phyloP scores from a whole-genome alignment of 2,888 invertebrate species.

The Sylvicola fuscatus region DNA sequence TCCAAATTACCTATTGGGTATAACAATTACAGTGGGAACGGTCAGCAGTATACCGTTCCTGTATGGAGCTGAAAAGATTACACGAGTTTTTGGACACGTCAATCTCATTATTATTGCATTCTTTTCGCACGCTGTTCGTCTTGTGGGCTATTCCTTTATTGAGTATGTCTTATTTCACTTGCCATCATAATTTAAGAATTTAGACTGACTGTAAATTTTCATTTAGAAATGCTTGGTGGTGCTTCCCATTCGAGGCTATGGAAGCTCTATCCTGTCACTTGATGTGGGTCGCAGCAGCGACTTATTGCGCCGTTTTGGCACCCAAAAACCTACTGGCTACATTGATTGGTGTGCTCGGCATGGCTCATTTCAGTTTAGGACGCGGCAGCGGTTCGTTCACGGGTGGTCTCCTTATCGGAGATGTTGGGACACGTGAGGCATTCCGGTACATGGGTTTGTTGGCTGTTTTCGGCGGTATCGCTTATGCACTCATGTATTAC shows the following conservation, averaged over 20 bases:
- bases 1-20: slow-evolving; percentile 63
- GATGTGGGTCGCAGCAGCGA: slow-evolving; percentile 82
- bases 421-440: slow-evolving; percentile 52
- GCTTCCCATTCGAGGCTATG: slow-evolving; percentile 72
- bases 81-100: slow-evolving; percentile 59
- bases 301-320: slow-evolving; percentile 66
- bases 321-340: slow-evolving; percentile 70
- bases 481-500: slow-evolving; percentile 48
- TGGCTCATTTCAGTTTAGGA: slow-evolving; percentile 76
- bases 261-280: slow-evolving; percentile 69
- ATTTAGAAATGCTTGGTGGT: slow-evolving; percentile 66
- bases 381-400: slow-evolving; percentile 65
- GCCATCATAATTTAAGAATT: neutral
- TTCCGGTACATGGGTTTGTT: slow-evolving; percentile 60
- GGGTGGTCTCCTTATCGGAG: slow-evolving; percentile 56
- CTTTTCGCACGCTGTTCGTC: slow-evolving; percentile 61
- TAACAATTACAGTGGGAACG: slow-evolving; percentile 70
- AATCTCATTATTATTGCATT: slow-evolving; percentile 70
- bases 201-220: too few relatives aligned
- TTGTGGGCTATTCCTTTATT: slow-evolving; percentile 68
- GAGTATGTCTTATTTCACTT: slow-evolving; percentile 37
- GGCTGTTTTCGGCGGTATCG: slow-evolving; percentile 46
- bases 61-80: slow-evolving; percentile 65
- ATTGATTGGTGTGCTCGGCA: slow-evolving; percentile 67
- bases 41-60: slow-evolving; percentile 67